Percentiles rank a stretch among this genome's conserved stretches.
Conservation (phyloP, 2,888 invertebrate genomes). For the Drosophila mayaguana region DNA sequence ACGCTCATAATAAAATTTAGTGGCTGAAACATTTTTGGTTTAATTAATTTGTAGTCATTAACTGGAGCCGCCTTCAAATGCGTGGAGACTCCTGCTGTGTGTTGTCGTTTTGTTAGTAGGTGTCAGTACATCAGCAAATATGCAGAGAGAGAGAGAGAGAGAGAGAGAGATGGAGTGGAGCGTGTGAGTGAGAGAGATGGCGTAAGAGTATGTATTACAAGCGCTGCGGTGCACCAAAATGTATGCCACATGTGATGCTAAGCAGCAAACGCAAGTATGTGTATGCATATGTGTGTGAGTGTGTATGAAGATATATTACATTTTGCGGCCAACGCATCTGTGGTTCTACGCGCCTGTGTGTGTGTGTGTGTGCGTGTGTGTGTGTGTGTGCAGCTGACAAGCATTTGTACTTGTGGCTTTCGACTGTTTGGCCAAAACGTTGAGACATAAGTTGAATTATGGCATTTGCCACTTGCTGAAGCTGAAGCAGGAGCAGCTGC, state of each 20-base stretch:
- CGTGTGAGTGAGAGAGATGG: background rate
- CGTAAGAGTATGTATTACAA: constrained; percentile 32
- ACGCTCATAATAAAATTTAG: constrained; percentile 60
- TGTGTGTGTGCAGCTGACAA: constrained; percentile 41
- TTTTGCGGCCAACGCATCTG: constrained; percentile 40
- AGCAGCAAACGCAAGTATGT: constrained; percentile 30
- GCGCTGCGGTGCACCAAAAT: constrained; percentile 66
- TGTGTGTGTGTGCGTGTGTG: background rate
- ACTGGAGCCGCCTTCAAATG: constrained; percentile 49
- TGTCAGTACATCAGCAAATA: constrained; percentile 50
- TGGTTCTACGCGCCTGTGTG: constrained; percentile 12
- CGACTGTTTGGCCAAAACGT: constrained; percentile 42
- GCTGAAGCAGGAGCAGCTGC: constrained; percentile 1
- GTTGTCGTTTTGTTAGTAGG: constrained; percentile 46
- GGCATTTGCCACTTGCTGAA: constrained; percentile 44
- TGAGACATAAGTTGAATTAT: constrained; percentile 64
- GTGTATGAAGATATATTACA: constrained; percentile 66
- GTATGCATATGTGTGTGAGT: background rate
- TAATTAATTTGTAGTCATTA: constrained; percentile 78
- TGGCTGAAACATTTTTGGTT: constrained; percentile 62
- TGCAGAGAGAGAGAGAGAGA: constrained; percentile 15
- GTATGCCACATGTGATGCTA: constrained; percentile 60
- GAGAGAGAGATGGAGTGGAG: constrained; percentile 1
- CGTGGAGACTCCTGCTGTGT: constrained; percentile 34
- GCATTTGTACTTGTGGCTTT: constrained; percentile 72